A percentile compares a stretch with the other conserved stretches of the same genome.
Evolutionary conservation across 2,888 invertebrate genomes (phyloP).

Genomic region (Julus scandinavius): DNA sequence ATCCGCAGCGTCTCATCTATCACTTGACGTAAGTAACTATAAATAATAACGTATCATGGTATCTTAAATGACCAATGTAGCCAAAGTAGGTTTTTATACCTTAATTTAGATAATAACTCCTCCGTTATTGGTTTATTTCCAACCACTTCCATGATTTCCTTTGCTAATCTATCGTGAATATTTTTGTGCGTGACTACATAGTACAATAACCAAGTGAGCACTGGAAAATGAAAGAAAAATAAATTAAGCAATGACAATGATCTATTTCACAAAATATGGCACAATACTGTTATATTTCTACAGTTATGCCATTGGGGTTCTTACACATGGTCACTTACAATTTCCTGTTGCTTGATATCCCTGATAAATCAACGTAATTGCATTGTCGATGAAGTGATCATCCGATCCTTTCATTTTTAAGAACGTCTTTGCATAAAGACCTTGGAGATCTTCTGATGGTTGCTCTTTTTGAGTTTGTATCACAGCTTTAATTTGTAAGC

Average conservation of each 20-base stretch:
- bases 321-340: constrained; percentile 60
- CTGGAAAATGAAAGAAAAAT: constrained; percentile 61
- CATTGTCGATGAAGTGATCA: constrained; percentile 58
- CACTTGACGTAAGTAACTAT: constrained; percentile 65
- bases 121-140: not conserved
- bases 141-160: constrained; percentile 60
- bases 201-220: constrained; percentile 65
- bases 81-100: not conserved
- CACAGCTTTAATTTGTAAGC: constrained; percentile 16
- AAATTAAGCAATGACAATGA: not conserved
- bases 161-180: constrained; percentile 63
- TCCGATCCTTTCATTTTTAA: constrained; percentile 51
- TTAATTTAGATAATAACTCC: constrained; percentile 38
- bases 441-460: not conserved
- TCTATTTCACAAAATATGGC: not conserved
- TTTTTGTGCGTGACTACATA: constrained; percentile 65
- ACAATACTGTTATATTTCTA: not conserved
- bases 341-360: constrained; percentile 65
- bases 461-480: not conserved
- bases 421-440: not conserved
- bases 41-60: not conserved
- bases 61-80: not conserved
- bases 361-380: constrained; percentile 61
- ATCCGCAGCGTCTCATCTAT: constrained; percentile 66
- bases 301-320: not conserved